Percentiles rank a stretch among this genome's conserved stretches.
Conservation (phyloP, 37 sponge, comb jelly and placozoan genomes). For the Bolinopsis microptera region DNA sequence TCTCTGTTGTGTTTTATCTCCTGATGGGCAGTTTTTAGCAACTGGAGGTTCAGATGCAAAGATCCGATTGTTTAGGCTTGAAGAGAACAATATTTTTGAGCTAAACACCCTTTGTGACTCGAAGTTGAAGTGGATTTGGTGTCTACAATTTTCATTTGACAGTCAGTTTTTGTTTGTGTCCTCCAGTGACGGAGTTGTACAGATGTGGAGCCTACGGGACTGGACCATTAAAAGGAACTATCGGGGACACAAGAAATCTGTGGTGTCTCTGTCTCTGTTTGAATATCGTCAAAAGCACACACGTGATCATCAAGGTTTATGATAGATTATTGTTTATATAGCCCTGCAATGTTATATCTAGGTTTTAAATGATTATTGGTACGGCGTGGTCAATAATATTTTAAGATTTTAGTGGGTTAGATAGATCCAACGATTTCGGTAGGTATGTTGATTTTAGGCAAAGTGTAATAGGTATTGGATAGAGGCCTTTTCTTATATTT, state of each 20-base stretch:
- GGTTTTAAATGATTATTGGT: too few species aligned
- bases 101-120: background rate
- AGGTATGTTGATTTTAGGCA: too few species aligned
- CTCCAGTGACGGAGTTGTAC: constrained; percentile 50
- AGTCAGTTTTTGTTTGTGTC: background rate
- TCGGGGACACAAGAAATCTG: constrained; percentile 52
- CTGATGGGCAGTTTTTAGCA: constrained; percentile 28
- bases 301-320: background rate
- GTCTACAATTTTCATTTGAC: constrained; percentile 37
- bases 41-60: constrained; percentile 62
- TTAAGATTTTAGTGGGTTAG: too few species aligned
- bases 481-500: too few species aligned
- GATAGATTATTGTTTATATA: too few species aligned
- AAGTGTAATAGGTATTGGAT: too few species aligned
- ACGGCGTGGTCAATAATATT: too few species aligned
- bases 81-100: background rate
- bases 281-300: constrained; percentile 46
- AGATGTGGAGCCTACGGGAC: constrained; percentile 52
- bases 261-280: constrained; percentile 20
- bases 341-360: too few species aligned
- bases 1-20: constrained; percentile 25
- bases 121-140: constrained; percentile 46
- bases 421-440: too few species aligned
- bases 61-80: constrained; percentile 1
- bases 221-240: background rate